Evolutionary conservation across 2,888 invertebrate species (phyloP), one percentile per base, ranked within the genome.

Genomic region (Philonicus albiceps): DNA sequence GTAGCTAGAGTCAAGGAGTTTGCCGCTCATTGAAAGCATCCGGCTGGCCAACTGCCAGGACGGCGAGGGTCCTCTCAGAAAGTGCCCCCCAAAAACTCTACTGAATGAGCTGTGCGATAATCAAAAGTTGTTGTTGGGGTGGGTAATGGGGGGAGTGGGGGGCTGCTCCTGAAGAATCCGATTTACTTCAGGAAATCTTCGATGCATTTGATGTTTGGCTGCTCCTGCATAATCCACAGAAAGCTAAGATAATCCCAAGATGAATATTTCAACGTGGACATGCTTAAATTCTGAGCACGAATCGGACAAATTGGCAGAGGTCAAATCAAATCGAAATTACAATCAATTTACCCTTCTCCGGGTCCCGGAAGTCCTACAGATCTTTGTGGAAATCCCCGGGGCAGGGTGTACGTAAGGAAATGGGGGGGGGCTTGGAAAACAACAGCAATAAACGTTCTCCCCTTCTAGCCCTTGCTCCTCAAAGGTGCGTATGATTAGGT

Each of bases 281-380:
- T 53, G 16, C 30, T 73, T 73, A 73, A n/a, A 84, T 84, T 84
- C 84, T 11, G 43, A 40, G 72, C 84, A 84, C 84, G 84, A 84
- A 84, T 40, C 40, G 73, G n/a, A 43, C 84, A 84, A 84, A 84
- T 84, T 84, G 84, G 84, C 84, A 73, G 40, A 84, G 84, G 84
- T 84, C 84, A 73, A 84, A 84, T 84, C 84, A 84, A 84, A 84
- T 84, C 84, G 73, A 84, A 73, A 84, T 84, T 84, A 84, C 84
- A 84, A 73, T 84, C 84, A 84, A 73, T 84, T 84, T 84, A 16
- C 72, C 84, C 73, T 73, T 43, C 72, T 22, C 73, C 49, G 73
- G 30, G n/a, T 1, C 64, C 34, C 73, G 72, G 81, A 84, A 43
- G 73, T n/a, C 84, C 72, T 27, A 40, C 8, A 64, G 40, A 43